Evolutionary conservation across 2,888 invertebrate genomes (phyloP).

Genomic region (Augiades crinisus): DNA sequence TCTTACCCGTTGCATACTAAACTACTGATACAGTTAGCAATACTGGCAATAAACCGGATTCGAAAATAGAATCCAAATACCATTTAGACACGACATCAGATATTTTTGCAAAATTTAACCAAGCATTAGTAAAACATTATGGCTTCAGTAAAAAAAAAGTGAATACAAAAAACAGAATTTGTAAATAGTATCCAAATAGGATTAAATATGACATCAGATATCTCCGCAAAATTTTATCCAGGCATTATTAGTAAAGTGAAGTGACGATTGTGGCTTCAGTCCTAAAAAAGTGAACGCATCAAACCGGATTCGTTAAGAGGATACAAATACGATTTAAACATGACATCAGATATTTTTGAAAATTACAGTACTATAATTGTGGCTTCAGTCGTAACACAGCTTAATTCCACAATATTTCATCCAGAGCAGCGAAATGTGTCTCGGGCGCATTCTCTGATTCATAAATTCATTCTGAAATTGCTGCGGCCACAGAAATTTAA

Average conservation of each 20-base stretch:
- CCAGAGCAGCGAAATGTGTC: constrained; percentile 6
- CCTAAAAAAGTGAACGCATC: too few relatives aligned
- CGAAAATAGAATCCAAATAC: constrained; percentile 4
- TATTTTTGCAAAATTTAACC: constrained; percentile 2
- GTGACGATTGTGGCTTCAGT: too few relatives aligned
- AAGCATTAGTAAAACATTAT: neutral
- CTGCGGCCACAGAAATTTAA: constrained; percentile 6
- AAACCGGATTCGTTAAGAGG: too few relatives aligned
- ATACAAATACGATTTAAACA: too few relatives aligned
- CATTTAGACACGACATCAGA: constrained; percentile 8
- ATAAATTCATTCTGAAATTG: constrained; percentile 12
- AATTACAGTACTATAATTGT: neutral
- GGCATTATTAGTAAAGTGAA: too few relatives aligned
- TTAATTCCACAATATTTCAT: constrained; percentile 20
- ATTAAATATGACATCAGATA: too few relatives aligned
- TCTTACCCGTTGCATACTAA: constrained; percentile 19
- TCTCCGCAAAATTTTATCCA: too few relatives aligned
- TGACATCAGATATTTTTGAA: too few relatives aligned
- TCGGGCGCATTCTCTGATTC: constrained; percentile 2
- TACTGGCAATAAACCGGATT: constrained; percentile 1
- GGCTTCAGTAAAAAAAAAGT: too few relatives aligned
- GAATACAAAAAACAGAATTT: too few relatives aligned
- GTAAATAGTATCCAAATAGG: too few relatives aligned
- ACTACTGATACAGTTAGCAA: constrained; percentile 10
- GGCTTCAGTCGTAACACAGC: constrained; percentile 7